phyloP scores from a whole-genome alignment of 2,888 invertebrate species.

The Neoaliturus tenellus region DNA sequence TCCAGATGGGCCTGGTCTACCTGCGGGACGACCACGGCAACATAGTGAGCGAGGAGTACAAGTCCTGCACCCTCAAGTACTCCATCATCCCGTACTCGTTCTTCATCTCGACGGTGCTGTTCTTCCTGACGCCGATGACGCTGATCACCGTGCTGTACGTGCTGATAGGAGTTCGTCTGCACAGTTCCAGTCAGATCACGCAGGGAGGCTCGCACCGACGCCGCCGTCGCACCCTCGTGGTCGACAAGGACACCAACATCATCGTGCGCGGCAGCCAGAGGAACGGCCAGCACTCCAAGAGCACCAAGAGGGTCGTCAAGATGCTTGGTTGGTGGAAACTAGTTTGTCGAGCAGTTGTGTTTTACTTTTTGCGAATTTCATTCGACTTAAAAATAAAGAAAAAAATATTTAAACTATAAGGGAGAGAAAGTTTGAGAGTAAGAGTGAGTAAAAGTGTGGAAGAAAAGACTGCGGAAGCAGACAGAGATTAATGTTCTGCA shows the following conservation, averaged over 20 bases:
- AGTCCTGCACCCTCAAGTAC: conserved; percentile 77
- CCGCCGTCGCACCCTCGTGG: conserved; percentile 37
- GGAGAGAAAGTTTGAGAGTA: too few relatives aligned
- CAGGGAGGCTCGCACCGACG: background rate
- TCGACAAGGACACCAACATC: conserved; percentile 18
- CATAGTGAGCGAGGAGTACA: conserved; percentile 73
- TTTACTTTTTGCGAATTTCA: too few relatives aligned
- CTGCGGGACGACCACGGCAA: conserved; percentile 71
- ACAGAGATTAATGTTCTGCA: too few relatives aligned
- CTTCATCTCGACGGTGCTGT: conserved; percentile 77
- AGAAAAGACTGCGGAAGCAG: too few relatives aligned
- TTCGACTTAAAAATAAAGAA: too few relatives aligned
- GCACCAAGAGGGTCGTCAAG: conserved; percentile 63
- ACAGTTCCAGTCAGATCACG: conserved; percentile 71
- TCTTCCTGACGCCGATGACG: conserved; percentile 79
- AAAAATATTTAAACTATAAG: too few relatives aligned
- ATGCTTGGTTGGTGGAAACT: conserved; percentile 64
- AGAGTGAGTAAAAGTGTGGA: too few relatives aligned
- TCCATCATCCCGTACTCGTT: conserved; percentile 75
- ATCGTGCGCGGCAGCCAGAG: conserved; percentile 59
- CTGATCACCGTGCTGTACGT: conserved; percentile 78
- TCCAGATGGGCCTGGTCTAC: conserved; percentile 77
- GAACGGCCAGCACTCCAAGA: conserved; percentile 56
- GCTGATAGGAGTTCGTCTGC: conserved; percentile 73
- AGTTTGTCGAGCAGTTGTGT: too few relatives aligned